Percentiles rank a stretch among this genome's conserved stretches.
These are phyloP conservation scores for Parnassius glacialis DNA, from an alignment of 2,888 invertebrate species.

Conservation along the genomic window DNA sequence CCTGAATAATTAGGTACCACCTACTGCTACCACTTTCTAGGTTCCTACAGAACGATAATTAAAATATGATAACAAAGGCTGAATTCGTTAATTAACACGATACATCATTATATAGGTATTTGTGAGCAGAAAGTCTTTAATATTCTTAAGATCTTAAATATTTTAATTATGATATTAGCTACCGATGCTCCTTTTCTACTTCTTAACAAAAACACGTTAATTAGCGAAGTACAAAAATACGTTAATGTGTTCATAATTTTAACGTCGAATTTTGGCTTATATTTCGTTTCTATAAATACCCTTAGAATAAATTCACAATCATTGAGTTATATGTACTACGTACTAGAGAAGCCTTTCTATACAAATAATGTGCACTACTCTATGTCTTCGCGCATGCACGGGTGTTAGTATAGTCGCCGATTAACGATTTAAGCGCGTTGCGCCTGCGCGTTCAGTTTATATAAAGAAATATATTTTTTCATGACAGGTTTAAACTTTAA, in stretches of 20 bases:
- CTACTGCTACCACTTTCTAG: too few species aligned
- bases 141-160: slow-evolving; percentile 41
- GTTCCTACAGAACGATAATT: not conserved
- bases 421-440: too few species aligned
- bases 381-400: too few species aligned
- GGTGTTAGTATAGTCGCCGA: too few species aligned
- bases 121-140: slow-evolving; percentile 44
- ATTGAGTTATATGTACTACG: too few species aligned
- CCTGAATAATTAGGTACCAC: too few species aligned
- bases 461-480: too few species aligned
- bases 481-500: too few species aligned
- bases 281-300: slow-evolving; percentile 31
- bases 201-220: not conserved
- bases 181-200: slow-evolving; percentile 1
- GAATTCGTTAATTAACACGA: slow-evolving; percentile 48
- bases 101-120: slow-evolving; percentile 49
- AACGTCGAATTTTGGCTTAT: not conserved
- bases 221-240: not conserved
- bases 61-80: slow-evolving; percentile 26
- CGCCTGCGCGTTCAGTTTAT: too few species aligned
- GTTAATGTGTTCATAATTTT: slow-evolving; percentile 1
- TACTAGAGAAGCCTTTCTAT: too few species aligned
- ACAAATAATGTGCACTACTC: too few species aligned
- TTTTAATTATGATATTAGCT: slow-evolving; percentile 44
- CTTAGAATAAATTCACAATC: slow-evolving; percentile 69